phyloP scores from a whole-genome alignment of 2,113 vertebrate species.

The Oryzias woworae region DNA sequence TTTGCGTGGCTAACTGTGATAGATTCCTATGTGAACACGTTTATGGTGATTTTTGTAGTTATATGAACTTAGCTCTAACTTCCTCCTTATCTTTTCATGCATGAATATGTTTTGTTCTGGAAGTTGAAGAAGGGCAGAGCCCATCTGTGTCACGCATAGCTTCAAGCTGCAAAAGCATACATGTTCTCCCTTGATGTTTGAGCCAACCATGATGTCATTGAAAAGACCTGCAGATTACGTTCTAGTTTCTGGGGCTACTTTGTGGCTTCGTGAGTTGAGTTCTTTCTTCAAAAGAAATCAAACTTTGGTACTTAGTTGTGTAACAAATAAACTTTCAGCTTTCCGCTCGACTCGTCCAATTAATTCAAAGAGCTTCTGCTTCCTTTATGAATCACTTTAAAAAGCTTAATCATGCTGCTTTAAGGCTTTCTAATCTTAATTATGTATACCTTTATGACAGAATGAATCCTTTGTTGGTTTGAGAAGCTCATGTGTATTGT shows the following conservation, averaged over 20 bases:
- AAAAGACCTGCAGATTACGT: constrained; percentile 45
- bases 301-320: neutral
- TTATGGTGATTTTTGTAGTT: no score
- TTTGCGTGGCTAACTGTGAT: no score
- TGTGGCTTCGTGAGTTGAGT: constrained; percentile 63
- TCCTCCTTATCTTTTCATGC: no score
- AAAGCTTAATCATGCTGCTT: neutral
- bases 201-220: constrained; percentile 67
- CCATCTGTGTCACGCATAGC: constrained; percentile 3
- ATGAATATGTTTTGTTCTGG: neutral
- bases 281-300: constrained; percentile 15
- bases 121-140: constrained; percentile 5
- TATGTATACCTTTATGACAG: no score
- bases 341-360: neutral
- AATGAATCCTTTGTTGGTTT: neutral
- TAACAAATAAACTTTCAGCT: constrained; percentile 12
- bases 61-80: no score
- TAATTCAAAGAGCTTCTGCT: neutral
- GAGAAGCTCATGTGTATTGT: neutral
- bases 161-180: constrained; percentile 19
- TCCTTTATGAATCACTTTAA: constrained; percentile 12
- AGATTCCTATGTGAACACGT: no score
- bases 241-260: constrained; percentile 28
- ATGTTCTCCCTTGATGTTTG: constrained; percentile 35
- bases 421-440: no score